Conservation (phyloP, 2,797 vertebrate genomes). For the Sebastes itinus region DNA sequence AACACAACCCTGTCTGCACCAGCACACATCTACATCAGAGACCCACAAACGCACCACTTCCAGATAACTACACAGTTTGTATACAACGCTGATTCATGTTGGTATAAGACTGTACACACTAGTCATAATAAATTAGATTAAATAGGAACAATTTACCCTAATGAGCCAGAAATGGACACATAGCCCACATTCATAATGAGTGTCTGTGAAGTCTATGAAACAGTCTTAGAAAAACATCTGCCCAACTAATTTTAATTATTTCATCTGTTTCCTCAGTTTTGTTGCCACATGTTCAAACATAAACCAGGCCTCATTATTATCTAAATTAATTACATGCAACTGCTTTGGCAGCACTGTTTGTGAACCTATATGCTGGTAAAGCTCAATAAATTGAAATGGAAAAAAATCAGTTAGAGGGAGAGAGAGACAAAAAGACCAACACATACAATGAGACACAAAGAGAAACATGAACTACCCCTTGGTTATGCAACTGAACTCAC, state of each 20-base stretch:
- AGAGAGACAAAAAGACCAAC: not conserved
- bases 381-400: not conserved
- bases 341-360: not conserved
- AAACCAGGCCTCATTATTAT: not conserved
- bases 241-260: not conserved
- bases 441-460: not conserved
- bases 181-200: not conserved
- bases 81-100: not conserved
- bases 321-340: not conserved
- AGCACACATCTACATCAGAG: not conserved
- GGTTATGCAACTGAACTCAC: constrained; percentile 51
- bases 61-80: not conserved
- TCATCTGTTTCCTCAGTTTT: not conserved
- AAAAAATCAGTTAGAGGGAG: not conserved
- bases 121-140: not conserved
- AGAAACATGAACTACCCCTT: constrained; percentile 19
- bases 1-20: not conserved
- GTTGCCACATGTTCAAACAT: not conserved
- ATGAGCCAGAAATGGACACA: not conserved
- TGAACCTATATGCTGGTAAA: not conserved
- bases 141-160: not conserved
- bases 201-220: not conserved
- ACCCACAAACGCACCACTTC: not conserved
- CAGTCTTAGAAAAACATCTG: not conserved
- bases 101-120: not conserved